Evolutionary conservation across 2,888 invertebrate species (phyloP), one percentile per base, ranked within the genome.

Genomic region (Ypsolopha scabrella): DNA sequence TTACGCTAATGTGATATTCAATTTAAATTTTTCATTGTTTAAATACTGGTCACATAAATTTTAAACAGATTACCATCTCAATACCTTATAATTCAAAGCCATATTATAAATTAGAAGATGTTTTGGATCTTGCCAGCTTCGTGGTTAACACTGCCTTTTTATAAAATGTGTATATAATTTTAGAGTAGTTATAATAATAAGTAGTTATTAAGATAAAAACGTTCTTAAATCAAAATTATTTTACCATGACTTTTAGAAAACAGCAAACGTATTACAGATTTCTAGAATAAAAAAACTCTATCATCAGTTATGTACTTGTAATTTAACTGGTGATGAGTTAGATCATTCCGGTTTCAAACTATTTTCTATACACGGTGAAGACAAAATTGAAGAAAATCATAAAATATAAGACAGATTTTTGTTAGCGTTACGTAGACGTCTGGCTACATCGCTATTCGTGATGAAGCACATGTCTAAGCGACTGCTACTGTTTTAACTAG

Each of bases 91-190:
- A 75, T 74, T 61, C 72, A 73, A 75, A 83, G 86, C 85, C 86
- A 86, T 86, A 85, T 82, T 82, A 76, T 77, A 79, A 78, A 75
- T 82, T 85, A 83, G 82, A 79, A 75, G 70, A 67, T 66, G 53
- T 62, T 76, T 80, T 77, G 77, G 72, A 80, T 86, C 86, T 86
- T 86, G 86, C 86, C 86, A 86, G 83, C 77, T 80, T 79, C 60
- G 76, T 76, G 76, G 80, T 79, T 74, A 73, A 76, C 80, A 82
- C 82, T 83, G 83, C 81, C 81, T 75, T 77, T 75, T 74, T 51
- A 64, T 70, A 65, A 67, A 69, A 68, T 83, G 82, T 83, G 83
- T 80, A 83, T 86, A 85, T 82, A 79, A 72, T 53, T 58, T 53
- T 67, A 68, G 62, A 37, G 9, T 45, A 51, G 38, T 13, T 14